Percentiles rank a stretch among this genome's conserved stretches.
These are phyloP conservation scores for Cyprinodon diabolis DNA, from an alignment of 2,797 vertebrate species.

Conservation along the genomic window DNA sequence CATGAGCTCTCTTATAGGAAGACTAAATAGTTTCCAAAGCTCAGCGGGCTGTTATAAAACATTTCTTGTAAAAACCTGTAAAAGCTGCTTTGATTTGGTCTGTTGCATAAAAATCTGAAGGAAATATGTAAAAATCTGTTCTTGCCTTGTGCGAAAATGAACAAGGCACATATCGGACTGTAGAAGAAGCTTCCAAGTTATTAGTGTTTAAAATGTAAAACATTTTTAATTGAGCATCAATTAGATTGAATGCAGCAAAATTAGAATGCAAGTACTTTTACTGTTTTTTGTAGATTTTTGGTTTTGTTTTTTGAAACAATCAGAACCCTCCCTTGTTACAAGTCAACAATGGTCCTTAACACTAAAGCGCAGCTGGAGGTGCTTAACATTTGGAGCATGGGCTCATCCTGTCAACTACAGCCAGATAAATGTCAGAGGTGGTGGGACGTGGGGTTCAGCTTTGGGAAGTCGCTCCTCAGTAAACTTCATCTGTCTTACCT, in stretches of 20 bases:
- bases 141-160: not conserved
- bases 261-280: constrained; percentile 40
- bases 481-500: constrained; percentile 40
- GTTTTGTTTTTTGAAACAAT: constrained; percentile 44
- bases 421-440: constrained; percentile 76
- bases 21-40: not conserved
- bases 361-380: constrained; percentile 78
- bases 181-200: not conserved
- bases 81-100: not conserved
- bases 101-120: not conserved
- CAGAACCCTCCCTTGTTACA: constrained; percentile 58
- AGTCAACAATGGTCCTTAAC: constrained; percentile 76
- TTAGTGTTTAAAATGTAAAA: not conserved
- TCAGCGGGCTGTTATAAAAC: not conserved
- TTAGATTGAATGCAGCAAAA: constrained; percentile 36
- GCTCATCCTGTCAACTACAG: constrained; percentile 69
- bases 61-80: not conserved
- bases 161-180: not conserved
- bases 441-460: constrained; percentile 70
- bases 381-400: constrained; percentile 72
- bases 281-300: constrained; percentile 10
- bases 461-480: constrained; percentile 55
- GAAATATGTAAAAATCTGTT: not conserved
- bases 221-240: constrained; percentile 20
- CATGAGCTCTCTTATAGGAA: too few species aligned